phyloP scores from a whole-genome alignment of 2,797 vertebrate genomes.

The Dermochelys coriacea region DNA sequence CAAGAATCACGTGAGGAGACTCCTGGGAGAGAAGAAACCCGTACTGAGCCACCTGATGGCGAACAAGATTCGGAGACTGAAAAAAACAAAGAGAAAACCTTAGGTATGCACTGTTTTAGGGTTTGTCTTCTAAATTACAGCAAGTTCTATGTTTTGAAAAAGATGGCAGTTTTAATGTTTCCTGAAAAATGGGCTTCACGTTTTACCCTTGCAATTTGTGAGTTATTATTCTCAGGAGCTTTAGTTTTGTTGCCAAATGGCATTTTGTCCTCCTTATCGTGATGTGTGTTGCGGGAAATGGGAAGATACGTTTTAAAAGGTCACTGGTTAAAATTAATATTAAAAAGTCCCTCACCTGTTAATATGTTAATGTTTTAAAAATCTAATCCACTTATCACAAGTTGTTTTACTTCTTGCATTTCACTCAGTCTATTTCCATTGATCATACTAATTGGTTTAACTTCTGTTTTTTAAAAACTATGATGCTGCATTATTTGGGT shows the following conservation, averaged over 20 bases:
- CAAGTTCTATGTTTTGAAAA: neutral
- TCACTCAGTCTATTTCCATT: neutral
- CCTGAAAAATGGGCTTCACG: accelerated
- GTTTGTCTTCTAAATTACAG: neutral
- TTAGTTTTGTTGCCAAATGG: neutral
- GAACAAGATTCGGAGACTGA: slow-evolving; percentile 88
- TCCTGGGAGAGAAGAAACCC: slow-evolving; percentile 89
- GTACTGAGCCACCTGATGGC: slow-evolving; percentile 87
- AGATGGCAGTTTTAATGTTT: neutral
- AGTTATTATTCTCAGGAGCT: neutral
- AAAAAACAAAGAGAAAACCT: slow-evolving; percentile 83
- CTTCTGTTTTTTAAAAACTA: neutral
- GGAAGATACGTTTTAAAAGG: neutral
- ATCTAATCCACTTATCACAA: neutral
- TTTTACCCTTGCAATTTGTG: neutral
- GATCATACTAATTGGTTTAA: neutral
- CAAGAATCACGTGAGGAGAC: slow-evolving; percentile 89
- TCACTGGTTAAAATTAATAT: neutral
- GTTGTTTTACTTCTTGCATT: neutral
- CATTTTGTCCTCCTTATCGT: neutral
- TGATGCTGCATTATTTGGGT: neutral
- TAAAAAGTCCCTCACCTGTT: neutral
- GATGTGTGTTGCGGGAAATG: neutral
- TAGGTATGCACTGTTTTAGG: slow-evolving; percentile 73
- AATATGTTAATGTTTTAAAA: neutral